Percentiles rank a stretch among this genome's conserved stretches.
These are phyloP conservation scores for Temnopleurus reevesii DNA, from an alignment of 53 echinoderm and acorn worm genomes.

Conservation along the genomic window DNA sequence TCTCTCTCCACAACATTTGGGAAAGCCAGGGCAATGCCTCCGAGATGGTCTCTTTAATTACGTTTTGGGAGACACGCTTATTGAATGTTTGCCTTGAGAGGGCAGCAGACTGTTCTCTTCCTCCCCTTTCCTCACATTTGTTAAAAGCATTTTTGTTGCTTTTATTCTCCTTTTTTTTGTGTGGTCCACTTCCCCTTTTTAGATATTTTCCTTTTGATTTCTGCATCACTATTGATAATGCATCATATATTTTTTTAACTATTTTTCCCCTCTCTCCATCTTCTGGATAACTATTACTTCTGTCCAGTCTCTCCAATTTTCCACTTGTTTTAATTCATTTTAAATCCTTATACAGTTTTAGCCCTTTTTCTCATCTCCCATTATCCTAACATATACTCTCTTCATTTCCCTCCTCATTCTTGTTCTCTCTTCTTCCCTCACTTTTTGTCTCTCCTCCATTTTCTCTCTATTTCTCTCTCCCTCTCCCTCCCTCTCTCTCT, in stretches of 20 bases:
- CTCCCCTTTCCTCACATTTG: not conserved
- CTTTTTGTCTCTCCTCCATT: not conserved
- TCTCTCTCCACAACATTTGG: conserved; percentile 16
- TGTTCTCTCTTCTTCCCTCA: not conserved
- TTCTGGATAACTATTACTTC: no score
- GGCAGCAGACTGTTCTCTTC: conserved; percentile 4
- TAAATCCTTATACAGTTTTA: no score
- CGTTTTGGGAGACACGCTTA: not conserved
- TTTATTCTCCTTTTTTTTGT: not conserved
- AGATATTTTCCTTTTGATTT: not conserved
- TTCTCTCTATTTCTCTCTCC: not conserved
- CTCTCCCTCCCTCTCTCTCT: not conserved
- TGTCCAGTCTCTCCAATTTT: no score
- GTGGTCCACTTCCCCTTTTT: not conserved
- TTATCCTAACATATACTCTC: not conserved
- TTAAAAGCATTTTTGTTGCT: not conserved
- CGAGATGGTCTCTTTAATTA: conserved; percentile 29
- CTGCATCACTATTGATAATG: not conserved
- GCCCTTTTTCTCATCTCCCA: not conserved
- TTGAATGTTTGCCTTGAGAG: not conserved
- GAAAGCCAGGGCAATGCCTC: conserved; percentile 14
- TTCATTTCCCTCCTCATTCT: not conserved
- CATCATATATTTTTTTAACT: not conserved
- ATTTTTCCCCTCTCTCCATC: not conserved
- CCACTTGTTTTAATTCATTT: no score